A percentile compares a stretch with the other conserved stretches of the same genome.
These are phyloP conservation scores for Gymnarchus niloticus DNA, from an alignment of 2,113 vertebrate species.

Conservation along the genomic window DNA sequence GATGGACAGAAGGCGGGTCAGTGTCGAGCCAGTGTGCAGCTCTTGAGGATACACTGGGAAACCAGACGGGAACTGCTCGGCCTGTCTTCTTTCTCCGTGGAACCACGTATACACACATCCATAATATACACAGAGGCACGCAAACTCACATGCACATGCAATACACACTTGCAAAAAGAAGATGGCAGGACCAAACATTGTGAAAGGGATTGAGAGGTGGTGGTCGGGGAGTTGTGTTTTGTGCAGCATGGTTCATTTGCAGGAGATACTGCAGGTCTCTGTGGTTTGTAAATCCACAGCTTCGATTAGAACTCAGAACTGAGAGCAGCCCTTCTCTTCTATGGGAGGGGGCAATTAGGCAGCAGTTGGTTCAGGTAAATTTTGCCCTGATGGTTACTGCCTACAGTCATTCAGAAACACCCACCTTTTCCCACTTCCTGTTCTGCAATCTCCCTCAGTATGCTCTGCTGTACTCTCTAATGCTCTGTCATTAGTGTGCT, in stretches of 20 bases:
- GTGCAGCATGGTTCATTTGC: background rate
- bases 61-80: constrained; percentile 19
- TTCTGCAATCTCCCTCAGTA: background rate
- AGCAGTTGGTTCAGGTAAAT: no score
- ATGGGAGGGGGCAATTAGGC: background rate
- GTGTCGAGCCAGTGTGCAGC: background rate
- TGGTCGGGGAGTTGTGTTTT: background rate
- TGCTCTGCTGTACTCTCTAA: no score
- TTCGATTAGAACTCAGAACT: background rate
- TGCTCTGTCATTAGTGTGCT: background rate
- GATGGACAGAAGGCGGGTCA: background rate
- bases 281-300: constrained; percentile 5
- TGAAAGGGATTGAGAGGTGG: background rate
- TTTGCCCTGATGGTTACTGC: background rate
- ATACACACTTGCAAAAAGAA: background rate
- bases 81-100: constrained; percentile 23
- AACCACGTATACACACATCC: background rate
- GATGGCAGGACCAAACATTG: background rate
- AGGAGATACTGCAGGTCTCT: background rate
- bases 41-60: background rate
- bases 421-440: background rate
- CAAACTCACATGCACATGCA: background rate
- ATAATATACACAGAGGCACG: background rate
- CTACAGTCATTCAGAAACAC: background rate
- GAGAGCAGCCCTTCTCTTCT: background rate